Percentiles rank a stretch among this genome's conserved stretches.
These are phyloP conservation scores for Amorpha juglandis DNA, from an alignment of 2,888 invertebrate genomes.

Conservation along the genomic window DNA sequence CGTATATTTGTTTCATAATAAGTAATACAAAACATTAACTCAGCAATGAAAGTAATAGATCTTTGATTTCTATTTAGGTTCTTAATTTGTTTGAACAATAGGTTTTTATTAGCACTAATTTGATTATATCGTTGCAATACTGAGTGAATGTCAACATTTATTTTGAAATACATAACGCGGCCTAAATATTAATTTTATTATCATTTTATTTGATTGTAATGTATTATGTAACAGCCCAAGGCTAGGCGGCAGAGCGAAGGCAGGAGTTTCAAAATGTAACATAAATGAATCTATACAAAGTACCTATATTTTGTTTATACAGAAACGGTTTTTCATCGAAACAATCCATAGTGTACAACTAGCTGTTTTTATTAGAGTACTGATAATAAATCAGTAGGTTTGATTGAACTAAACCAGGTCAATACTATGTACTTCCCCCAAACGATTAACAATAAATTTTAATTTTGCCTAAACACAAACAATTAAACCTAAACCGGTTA, in stretches of 20 bases:
- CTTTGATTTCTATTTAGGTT: neutral
- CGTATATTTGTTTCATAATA: neutral
- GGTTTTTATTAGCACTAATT: conserved; percentile 7
- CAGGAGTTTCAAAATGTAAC: neutral
- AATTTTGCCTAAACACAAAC: neutral
- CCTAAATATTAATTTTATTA: conserved; percentile 8
- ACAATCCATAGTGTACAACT: no score
- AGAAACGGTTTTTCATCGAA: no score
- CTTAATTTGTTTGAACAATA: conserved; percentile 7
- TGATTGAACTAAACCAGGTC: no score
- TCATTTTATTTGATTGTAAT: conserved; percentile 7
- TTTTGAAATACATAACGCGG: neutral
- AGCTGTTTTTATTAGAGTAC: no score
- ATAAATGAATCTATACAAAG: neutral
- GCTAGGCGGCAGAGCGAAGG: neutral
- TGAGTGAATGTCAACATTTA: conserved; percentile 7
- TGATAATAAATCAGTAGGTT: no score
- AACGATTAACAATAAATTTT: no score
- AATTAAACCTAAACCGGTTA: neutral
- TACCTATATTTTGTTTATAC: neutral
- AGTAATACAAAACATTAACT: neutral
- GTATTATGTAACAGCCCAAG: neutral
- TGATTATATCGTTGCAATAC: neutral
- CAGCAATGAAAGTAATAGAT: neutral
- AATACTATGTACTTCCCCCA: no score